These are phyloP conservation scores for Riptortus pedestris DNA, from an alignment of 1,140 invertebrate species.

Conservation along the genomic window DNA sequence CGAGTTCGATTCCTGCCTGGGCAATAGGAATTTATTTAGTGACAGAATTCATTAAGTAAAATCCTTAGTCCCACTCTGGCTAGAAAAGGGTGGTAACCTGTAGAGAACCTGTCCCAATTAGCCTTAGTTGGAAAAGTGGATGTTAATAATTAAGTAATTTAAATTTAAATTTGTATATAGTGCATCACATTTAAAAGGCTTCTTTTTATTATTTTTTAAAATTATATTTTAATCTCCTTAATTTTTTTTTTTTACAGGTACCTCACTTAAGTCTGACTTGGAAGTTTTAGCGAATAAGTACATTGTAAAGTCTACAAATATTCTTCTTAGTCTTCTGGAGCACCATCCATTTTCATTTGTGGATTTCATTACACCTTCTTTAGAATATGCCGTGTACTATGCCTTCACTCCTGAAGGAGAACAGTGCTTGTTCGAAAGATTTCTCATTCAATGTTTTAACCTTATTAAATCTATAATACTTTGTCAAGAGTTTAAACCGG, in stretches of 20 bases:
- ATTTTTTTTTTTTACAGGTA: conserved; percentile 46
- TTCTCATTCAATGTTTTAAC: conserved; percentile 81
- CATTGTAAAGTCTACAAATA: conserved; percentile 67
- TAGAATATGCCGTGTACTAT: conserved; percentile 75
- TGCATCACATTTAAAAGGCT: too few relatives aligned
- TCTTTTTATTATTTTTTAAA: too few relatives aligned
- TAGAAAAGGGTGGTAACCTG: too few relatives aligned
- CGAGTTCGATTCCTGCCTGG: too few relatives aligned
- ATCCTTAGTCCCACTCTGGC: too few relatives aligned
- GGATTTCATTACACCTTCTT: conserved; percentile 59
- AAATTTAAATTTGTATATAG: too few relatives aligned
- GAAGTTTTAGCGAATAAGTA: conserved; percentile 64
- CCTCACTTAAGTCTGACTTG: conserved; percentile 38
- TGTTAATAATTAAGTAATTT: too few relatives aligned
- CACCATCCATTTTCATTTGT: conserved; percentile 67
- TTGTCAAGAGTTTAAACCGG: conserved; percentile 58
- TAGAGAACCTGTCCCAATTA: too few relatives aligned
- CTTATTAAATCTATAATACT: conserved; percentile 73
- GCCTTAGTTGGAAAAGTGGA: too few relatives aligned
- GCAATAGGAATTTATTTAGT: too few relatives aligned
- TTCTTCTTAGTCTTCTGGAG: conserved; percentile 62
- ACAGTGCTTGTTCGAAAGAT: conserved; percentile 65
- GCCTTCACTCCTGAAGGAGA: conserved; percentile 73
- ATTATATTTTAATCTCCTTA: too few relatives aligned
- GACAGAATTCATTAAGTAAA: too few relatives aligned